A percentile compares a stretch with the other conserved stretches of the same genome.
Conservation (phyloP, 1,140 invertebrate genomes). For the Aradophagus sp. region DNA sequence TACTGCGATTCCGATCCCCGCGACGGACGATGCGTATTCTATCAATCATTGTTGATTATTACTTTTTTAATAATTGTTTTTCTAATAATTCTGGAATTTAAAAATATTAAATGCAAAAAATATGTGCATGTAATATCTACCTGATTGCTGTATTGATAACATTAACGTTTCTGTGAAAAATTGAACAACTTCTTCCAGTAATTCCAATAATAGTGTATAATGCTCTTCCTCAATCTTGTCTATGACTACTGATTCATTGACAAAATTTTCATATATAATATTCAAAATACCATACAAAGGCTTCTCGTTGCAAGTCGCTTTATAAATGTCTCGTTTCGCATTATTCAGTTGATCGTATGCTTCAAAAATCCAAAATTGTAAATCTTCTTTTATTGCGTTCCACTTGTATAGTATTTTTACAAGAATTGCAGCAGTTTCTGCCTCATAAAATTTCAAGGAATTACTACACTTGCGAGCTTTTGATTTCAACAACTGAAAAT, state of each 20-base stretch:
- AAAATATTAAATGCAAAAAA: neutral
- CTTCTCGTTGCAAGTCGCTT: constrained; percentile 62
- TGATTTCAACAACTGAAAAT: constrained; percentile 60
- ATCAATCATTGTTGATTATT: constrained; percentile 1
- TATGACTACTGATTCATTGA: constrained; percentile 43
- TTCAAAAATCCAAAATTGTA: constrained; percentile 53
- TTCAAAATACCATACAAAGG: constrained; percentile 69
- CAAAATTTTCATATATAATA: constrained; percentile 57
- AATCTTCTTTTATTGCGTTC: constrained; percentile 40
- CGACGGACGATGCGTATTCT: constrained; percentile 75
- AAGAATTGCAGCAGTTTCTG: constrained; percentile 75
- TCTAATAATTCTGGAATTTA: constrained; percentile 9
- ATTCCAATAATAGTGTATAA: constrained; percentile 55
- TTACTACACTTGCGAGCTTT: constrained; percentile 70
- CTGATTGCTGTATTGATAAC: constrained; percentile 58
- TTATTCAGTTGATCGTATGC: constrained; percentile 61
- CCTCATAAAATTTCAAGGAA: constrained; percentile 76
- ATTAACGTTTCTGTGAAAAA: constrained; percentile 69
- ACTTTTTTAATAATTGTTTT: too few relatives aligned
- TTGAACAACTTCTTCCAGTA: constrained; percentile 66
- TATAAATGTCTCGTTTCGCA: constrained; percentile 69
- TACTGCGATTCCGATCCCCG: constrained; percentile 77
- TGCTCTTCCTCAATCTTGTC: constrained; percentile 15
- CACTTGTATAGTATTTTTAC: constrained; percentile 65
- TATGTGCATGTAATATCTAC: constrained; percentile 40